These are phyloP conservation scores for Hoplostethus mediterraneus DNA, from an alignment of 2,797 vertebrate species.

Conservation along the genomic window DNA sequence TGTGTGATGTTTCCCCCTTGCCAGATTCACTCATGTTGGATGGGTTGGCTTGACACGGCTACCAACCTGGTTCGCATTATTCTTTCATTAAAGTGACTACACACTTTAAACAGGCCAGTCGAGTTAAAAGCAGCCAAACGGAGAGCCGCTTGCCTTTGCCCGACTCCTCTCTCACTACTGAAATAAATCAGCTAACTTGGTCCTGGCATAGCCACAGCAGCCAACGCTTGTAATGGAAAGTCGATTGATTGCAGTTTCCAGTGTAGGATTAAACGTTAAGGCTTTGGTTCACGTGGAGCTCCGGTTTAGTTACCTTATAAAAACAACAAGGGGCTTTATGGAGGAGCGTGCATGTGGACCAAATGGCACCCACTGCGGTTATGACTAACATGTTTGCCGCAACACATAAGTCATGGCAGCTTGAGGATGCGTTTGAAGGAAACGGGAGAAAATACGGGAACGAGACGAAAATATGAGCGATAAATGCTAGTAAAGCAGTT, in stretches of 20 bases:
- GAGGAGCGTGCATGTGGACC: slow-evolving; percentile 68
- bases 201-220: slow-evolving; percentile 40
- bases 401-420: slow-evolving; percentile 3
- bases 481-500: background rate
- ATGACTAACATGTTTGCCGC: slow-evolving; percentile 74
- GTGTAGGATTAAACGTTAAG: slow-evolving; percentile 42
- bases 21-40: slow-evolving; percentile 38
- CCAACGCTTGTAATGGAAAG: slow-evolving; percentile 75
- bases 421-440: slow-evolving; percentile 3
- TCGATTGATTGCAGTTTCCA: slow-evolving; percentile 77
- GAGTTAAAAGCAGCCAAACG: slow-evolving; percentile 55
- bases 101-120: slow-evolving; percentile 67
- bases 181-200: slow-evolving; percentile 65
- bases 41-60: slow-evolving; percentile 45
- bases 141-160: slow-evolving; percentile 46
- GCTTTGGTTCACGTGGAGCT: slow-evolving; percentile 31
- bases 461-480: background rate
- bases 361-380: slow-evolving; percentile 63
- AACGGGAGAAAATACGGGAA: background rate
- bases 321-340: slow-evolving; percentile 44
- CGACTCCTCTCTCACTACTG: slow-evolving; percentile 57
- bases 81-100: slow-evolving; percentile 78
- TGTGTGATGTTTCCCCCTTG: slow-evolving; percentile 8
- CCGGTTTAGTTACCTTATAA: slow-evolving; percentile 58
- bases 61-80: slow-evolving; percentile 79